These are phyloP conservation scores for Chloropsis cyanopogon DNA, from an alignment of 2,113 vertebrate genomes.

Conservation along the genomic window DNA sequence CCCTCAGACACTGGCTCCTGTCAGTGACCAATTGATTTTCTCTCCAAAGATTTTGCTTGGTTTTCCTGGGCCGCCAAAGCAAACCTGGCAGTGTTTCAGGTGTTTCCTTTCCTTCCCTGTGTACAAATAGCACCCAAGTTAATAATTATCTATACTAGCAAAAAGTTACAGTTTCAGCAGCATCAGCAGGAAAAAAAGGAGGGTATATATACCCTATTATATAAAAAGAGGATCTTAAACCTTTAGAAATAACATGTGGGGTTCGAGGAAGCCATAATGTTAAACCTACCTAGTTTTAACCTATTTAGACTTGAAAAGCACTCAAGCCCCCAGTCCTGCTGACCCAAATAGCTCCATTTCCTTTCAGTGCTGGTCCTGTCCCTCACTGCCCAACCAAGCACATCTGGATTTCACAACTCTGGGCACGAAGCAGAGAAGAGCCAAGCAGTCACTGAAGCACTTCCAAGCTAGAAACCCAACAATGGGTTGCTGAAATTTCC, in stretches of 20 bases:
- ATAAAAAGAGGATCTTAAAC: neutral
- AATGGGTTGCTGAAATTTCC: rapidly evolving
- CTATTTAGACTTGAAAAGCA: neutral
- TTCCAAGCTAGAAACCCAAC: neutral
- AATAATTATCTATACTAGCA: neutral
- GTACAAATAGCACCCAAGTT: neutral
- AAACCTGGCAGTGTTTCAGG: neutral
- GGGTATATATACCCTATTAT: neutral
- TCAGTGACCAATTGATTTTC: neutral
- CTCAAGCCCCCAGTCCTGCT: neutral
- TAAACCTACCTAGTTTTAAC: neutral
- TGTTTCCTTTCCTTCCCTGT: neutral
- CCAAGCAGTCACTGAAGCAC: neutral
- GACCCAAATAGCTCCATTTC: neutral
- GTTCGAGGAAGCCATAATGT: neutral
- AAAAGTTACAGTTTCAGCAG: neutral
- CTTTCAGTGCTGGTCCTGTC: neutral
- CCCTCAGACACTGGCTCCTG: neutral
- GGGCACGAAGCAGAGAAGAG: neutral
- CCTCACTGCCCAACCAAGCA: neutral
- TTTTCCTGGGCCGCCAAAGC: neutral
- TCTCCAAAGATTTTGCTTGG: neutral
- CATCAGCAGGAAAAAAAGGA: neutral
- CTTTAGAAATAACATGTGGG: neutral
- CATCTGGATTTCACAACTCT: neutral